Percentiles rank a stretch among this genome's conserved stretches.
phyloP scores from a whole-genome alignment of 2,888 invertebrate genomes.

The Blastobasis lacticolella region DNA sequence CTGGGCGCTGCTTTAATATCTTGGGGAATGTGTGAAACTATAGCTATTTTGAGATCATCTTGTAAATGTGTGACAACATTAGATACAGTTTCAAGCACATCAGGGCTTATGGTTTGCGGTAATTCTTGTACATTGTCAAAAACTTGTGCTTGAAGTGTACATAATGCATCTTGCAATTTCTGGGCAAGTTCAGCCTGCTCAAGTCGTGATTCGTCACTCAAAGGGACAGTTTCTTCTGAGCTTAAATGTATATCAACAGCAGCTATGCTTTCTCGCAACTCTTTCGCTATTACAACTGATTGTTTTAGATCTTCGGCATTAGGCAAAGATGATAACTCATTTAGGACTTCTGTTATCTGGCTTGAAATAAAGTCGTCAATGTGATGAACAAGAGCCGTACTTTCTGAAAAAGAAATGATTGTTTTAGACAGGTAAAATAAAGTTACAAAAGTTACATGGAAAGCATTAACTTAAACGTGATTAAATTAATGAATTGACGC shows the following conservation, averaged over 20 bases:
- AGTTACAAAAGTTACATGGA: too few relatives aligned
- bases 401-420: constrained; percentile 9
- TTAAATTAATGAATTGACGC: too few relatives aligned
- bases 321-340: constrained; percentile 2
- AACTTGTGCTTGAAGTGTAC: constrained; percentile 23
- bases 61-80: constrained; percentile 34
- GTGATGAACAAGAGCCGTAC: constrained; percentile 7
- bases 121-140: constrained; percentile 26
- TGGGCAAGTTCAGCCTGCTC: background rate
- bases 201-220: background rate
- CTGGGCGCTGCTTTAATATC: constrained; percentile 8
- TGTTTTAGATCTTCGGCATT: constrained; percentile 7
- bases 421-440: too few relatives aligned
- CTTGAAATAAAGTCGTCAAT: constrained; percentile 10
- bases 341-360: constrained; percentile 2
- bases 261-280: constrained; percentile 7
- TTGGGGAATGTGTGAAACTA: constrained; percentile 14
- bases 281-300: constrained; percentile 11
- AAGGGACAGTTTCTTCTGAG: background rate
- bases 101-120: constrained; percentile 14
- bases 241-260: background rate
- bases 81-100: constrained; percentile 25
- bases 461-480: too few relatives aligned
- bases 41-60: constrained; percentile 26
- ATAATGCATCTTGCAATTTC: constrained; percentile 10